Evolutionary conservation across 2,888 invertebrate genomes (phyloP).

Genomic region (Bugulina stolonifera): DNA sequence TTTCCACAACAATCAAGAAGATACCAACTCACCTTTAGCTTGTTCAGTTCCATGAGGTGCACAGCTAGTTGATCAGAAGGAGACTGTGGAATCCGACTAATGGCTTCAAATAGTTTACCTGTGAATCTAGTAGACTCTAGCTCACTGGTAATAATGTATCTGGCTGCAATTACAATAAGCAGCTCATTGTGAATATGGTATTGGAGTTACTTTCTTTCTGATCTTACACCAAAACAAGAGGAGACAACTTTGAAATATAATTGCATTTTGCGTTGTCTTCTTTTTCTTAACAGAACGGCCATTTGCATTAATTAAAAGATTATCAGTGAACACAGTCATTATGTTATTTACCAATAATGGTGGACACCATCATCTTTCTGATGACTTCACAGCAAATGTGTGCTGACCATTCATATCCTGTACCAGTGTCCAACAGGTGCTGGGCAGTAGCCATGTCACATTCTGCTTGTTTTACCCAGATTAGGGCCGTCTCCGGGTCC

Average conservation of each 20-base stretch:
- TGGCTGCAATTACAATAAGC: too few species aligned
- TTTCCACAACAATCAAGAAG: not conserved
- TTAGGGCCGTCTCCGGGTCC: not conserved
- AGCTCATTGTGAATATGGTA: too few species aligned
- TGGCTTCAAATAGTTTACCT: not conserved
- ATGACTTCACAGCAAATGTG: constrained; percentile 25
- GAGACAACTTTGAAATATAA: too few species aligned
- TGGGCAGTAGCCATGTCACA: not conserved
- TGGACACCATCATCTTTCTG: constrained; percentile 21
- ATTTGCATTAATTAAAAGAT: too few species aligned
- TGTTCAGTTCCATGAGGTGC: constrained; percentile 5
- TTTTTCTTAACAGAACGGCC: too few species aligned
- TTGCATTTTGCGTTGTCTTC: too few species aligned
- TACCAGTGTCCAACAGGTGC: not conserved
- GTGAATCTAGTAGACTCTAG: constrained; percentile 6
- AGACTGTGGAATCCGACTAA: not conserved
- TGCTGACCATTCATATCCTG: constrained; percentile 5
- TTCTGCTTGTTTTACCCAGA: constrained; percentile 21
- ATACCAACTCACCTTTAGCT: not conserved
- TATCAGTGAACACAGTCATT: too few species aligned
- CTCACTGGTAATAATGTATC: not conserved
- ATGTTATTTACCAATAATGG: constrained; percentile 15
- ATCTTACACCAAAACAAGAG: too few species aligned
- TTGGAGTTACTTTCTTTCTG: too few species aligned
- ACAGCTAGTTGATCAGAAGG: not conserved